phyloP scores from a whole-genome alignment of 2,797 vertebrate species.

The Propithecus deckenii region DNA sequence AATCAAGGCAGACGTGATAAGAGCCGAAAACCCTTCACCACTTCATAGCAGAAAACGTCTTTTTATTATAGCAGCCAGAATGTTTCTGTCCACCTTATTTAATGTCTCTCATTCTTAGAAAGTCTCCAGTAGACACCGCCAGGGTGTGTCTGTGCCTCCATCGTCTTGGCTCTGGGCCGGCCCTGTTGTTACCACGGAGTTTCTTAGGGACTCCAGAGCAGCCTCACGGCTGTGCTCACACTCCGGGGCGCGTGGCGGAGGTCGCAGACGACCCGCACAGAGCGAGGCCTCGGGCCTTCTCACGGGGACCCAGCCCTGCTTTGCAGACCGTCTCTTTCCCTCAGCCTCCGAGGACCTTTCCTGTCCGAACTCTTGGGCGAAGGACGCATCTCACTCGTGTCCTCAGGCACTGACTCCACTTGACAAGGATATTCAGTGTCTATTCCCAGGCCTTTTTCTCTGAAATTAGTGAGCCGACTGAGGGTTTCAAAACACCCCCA shows the following conservation, averaged over 20 bases:
- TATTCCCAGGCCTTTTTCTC: neutral
- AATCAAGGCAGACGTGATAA: rapidly evolving
- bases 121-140: too few relatives aligned
- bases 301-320: rapidly evolving
- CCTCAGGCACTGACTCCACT: neutral
- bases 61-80: too few relatives aligned
- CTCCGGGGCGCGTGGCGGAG: rapidly evolving
- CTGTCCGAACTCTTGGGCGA: neutral
- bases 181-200: neutral
- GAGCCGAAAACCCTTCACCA: rapidly evolving
- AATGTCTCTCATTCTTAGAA: rapidly evolving
- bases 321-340: rapidly evolving
- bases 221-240: rapidly evolving
- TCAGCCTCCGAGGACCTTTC: neutral
- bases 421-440: too few relatives aligned
- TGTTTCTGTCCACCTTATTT: neutral
- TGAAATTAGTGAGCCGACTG: neutral
- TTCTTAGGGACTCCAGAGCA: neutral
- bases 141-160: neutral
- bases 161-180: neutral
- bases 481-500: constrained; percentile 57
- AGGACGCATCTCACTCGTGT: neutral
- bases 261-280: rapidly evolving
- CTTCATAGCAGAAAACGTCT: neutral
- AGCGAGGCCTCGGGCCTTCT: rapidly evolving